phyloP scores from a whole-genome alignment of 1,140 invertebrate species.

The Solenopsis invicta region DNA sequence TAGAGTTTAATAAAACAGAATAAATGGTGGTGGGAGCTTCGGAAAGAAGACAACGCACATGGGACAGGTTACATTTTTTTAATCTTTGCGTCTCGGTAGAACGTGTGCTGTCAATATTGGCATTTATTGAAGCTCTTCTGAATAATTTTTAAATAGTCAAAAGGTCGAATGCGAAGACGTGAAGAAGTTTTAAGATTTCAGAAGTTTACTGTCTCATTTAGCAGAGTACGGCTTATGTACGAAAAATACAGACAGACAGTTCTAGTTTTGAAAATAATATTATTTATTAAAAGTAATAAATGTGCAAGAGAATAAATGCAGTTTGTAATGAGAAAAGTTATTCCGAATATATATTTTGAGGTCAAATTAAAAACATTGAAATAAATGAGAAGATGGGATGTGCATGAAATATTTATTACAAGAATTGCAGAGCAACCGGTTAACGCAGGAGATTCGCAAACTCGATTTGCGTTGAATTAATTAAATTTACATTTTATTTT shows the following conservation, averaged over 20 bases:
- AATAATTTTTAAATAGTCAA: constrained; percentile 38
- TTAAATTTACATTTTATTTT: constrained; percentile 24
- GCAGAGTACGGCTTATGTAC: neutral
- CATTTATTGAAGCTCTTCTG: constrained; percentile 17
- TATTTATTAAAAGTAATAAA: neutral
- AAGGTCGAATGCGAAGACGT: neutral
- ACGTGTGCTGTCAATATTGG: neutral
- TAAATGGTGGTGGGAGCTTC: neutral
- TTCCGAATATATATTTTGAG: neutral
- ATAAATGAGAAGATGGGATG: neutral
- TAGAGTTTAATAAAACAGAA: neutral
- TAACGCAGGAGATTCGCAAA: neutral
- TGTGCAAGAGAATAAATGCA: neutral
- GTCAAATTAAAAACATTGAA: neutral
- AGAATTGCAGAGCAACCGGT: neutral
- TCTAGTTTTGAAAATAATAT: neutral
- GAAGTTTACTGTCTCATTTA: neutral
- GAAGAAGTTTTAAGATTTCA: constrained; percentile 32
- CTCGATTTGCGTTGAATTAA: neutral
- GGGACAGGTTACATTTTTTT: neutral
- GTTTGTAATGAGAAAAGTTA: neutral
- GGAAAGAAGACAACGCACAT: neutral
- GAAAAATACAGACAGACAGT: neutral
- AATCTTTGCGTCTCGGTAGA: neutral
- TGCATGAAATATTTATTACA: constrained; percentile 9